Evolutionary conservation across 1,140 invertebrate genomes (phyloP).

Genomic region (Bombus huntii): DNA sequence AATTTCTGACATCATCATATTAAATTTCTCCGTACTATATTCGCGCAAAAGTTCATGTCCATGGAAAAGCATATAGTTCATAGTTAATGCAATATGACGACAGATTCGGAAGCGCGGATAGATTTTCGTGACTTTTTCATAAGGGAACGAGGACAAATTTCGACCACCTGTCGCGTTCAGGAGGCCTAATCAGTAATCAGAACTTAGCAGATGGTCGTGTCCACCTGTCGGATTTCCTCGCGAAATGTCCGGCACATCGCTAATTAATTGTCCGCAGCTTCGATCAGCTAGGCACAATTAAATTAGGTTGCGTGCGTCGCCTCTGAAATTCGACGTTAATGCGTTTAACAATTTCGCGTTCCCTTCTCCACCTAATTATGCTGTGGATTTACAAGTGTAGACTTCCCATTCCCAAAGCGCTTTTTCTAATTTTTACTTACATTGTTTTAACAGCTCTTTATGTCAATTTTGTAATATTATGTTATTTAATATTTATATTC

Average conservation of each 20-base stretch:
- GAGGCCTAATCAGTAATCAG: slow-evolving; percentile 37
- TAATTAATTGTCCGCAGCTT: slow-evolving; percentile 54
- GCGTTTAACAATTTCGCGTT: background rate
- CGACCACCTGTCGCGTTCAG: slow-evolving; percentile 39
- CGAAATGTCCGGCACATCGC: slow-evolving; percentile 43
- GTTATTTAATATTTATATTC: too few relatives aligned
- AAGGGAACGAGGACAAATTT: background rate
- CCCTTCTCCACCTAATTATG: background rate
- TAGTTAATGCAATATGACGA: background rate
- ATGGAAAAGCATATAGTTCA: background rate
- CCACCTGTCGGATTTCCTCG: slow-evolving; percentile 52
- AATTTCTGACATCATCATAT: background rate
- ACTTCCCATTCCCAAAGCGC: background rate
- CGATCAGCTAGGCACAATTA: slow-evolving; percentile 35
- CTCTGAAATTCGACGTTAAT: slow-evolving; percentile 31
- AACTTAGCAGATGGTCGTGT: slow-evolving; percentile 18
- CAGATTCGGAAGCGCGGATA: background rate
- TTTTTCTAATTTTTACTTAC: background rate
- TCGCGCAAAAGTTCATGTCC: background rate
- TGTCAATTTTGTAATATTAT: background rate
- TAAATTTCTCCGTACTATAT: background rate
- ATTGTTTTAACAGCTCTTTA: too few relatives aligned
- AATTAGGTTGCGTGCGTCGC: slow-evolving; percentile 29
- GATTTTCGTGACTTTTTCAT: background rate
- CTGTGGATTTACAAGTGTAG: background rate